Evolutionary conservation across 2,888 invertebrate genomes (phyloP).

Genomic region (Heliconius cydno): DNA sequence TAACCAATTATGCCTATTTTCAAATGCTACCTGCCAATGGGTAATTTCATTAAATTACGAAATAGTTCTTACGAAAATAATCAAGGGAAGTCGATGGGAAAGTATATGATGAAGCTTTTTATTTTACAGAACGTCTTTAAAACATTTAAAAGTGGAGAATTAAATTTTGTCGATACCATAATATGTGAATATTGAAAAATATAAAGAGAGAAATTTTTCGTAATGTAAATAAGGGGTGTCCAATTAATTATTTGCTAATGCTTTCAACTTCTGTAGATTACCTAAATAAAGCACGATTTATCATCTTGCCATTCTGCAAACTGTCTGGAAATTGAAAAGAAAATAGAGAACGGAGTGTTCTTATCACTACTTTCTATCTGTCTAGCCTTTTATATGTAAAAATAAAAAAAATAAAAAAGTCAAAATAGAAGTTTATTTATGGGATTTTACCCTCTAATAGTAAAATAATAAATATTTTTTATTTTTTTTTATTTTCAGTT

Average conservation of each 20-base stretch:
- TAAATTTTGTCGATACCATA: too few species aligned
- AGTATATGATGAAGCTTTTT: not conserved
- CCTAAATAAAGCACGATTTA: not conserved
- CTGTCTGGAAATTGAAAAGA: too few species aligned
- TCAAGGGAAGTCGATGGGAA: not conserved
- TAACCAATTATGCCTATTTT: conserved; percentile 6
- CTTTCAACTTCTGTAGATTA: not conserved
- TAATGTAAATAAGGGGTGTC: too few species aligned
- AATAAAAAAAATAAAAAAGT: not conserved
- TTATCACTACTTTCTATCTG: not conserved
- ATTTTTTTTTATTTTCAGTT: too few species aligned
- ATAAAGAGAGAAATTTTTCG: too few species aligned
- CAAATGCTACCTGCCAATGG: not conserved
- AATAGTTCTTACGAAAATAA: not conserved
- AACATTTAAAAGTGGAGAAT: too few species aligned
- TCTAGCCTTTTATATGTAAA: too few species aligned
- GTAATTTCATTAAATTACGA: conserved; percentile 2
- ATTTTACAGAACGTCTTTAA: not conserved
- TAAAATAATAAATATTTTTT: too few species aligned
- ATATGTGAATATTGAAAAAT: not conserved
- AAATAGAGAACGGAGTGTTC: not conserved
- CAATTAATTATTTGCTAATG: too few species aligned
- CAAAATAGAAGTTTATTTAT: not conserved
- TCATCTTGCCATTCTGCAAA: too few species aligned
- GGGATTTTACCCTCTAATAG: too few species aligned